Evolutionary conservation across 2,113 vertebrate species (phyloP), one percentile per base, ranked within the genome.

Genomic region (Bothrops jararaca): DNA sequence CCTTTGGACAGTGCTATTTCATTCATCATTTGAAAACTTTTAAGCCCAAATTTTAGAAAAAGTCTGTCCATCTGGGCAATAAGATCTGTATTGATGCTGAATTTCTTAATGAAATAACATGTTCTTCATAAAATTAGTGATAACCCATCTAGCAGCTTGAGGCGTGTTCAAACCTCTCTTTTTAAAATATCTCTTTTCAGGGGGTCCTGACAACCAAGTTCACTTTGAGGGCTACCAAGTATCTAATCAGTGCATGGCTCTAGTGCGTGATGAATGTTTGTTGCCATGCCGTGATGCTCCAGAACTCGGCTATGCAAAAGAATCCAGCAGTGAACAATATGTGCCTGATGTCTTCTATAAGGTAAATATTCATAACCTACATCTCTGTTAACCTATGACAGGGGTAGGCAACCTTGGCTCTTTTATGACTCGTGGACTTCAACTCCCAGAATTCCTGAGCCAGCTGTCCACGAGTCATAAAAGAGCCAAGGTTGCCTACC

Each of bases 141-240:
- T 23, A 85, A 34, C 3, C 85, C 34, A 8, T 48, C 52, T 50
- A 60, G 24, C 45, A 34, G n/a, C 52, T 86, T 0, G 56, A 39
- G 24, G 29, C 39, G 1, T 18, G 10, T 3, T 80, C 12, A 1
- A 26, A 2, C 56, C 52, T 11, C 0, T 54, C 9, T 24, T 39
- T 12, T 0, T 0, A 95, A 89, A 48, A 58, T 1, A 1, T 39
- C 92, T 91, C 57, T 96, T 94, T 93, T 0, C 97, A 99, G 99
- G 99, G 26, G 99, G 99, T 92, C 99, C 99, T 0, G 99, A 99
- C 97, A 99, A 99, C 97, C 99, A 99, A 97, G 99, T 99, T 90
- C 99, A 99, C 97, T 99, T 99, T 69, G 99, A 99, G 93, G 99
- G 99, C 0, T 99, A 99, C 96, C 99, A 99, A 96, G 99, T 99